A percentile compares a stretch with the other conserved stretches of the same genome.
phyloP scores from a whole-genome alignment of 1,140 invertebrate genomes.

The Achroia grisella region DNA sequence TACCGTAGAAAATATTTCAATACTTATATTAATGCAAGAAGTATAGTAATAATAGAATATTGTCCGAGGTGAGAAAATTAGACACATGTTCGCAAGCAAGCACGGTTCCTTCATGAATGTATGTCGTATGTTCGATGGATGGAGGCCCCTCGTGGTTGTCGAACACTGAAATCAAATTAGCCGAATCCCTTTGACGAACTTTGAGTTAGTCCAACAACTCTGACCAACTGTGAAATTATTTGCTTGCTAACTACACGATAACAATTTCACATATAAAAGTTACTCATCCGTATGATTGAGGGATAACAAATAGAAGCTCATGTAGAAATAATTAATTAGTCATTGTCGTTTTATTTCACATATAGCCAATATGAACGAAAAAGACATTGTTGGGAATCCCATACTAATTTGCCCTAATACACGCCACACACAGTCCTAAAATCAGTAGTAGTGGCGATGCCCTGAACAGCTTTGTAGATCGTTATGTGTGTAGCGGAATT shows the following conservation, averaged over 20 bases:
- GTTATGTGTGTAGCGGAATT: no score
- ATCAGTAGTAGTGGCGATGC: no score
- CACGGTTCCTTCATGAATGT: constrained; percentile 20
- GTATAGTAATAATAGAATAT: not conserved
- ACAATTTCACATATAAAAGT: not conserved
- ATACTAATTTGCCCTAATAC: no score
- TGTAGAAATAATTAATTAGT: no score
- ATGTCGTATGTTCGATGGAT: constrained; percentile 17
- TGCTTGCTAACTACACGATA: not conserved
- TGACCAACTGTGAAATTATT: constrained; percentile 22
- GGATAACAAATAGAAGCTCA: no score
- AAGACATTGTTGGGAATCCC: no score
- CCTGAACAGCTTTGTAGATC: no score
- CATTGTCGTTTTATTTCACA: no score
- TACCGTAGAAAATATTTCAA: no score
- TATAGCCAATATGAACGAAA: no score
- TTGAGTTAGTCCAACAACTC: constrained; percentile 26
- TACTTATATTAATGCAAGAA: not conserved
- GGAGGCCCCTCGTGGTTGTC: constrained; percentile 25
- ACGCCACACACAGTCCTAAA: no score
- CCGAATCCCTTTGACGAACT: constrained; percentile 38
- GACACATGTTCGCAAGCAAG: not conserved
- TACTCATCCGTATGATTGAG: no score
- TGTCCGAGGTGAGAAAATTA: not conserved
- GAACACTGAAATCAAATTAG: constrained; percentile 49